Percentiles rank a stretch among this genome's conserved stretches.
Evolutionary conservation across 2,888 invertebrate genomes (phyloP).

Genomic region (Drosophila macrothrix): DNA sequence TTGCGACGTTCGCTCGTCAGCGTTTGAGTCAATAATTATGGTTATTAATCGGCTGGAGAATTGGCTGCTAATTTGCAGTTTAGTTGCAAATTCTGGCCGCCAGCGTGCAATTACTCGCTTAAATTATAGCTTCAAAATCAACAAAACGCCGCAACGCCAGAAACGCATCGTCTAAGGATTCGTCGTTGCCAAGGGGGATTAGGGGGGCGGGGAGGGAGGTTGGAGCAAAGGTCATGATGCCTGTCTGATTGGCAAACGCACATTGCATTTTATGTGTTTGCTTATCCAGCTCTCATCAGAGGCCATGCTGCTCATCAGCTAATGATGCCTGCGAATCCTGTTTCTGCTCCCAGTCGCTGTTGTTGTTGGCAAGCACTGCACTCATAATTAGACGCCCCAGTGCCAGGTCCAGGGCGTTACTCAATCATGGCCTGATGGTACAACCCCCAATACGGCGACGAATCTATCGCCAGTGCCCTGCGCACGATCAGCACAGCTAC

Average conservation of each 20-base stretch:
- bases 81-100: slow-evolving; percentile 88
- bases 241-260: slow-evolving; percentile 44
- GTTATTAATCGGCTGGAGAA: slow-evolving; percentile 87
- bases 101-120: slow-evolving; percentile 87
- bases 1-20: slow-evolving; percentile 75
- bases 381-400: slow-evolving; percentile 71
- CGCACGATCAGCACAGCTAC: slow-evolving; percentile 69
- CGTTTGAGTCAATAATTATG: slow-evolving; percentile 85
- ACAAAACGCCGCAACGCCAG: slow-evolving; percentile 84
- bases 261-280: slow-evolving; percentile 67
- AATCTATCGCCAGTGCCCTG: slow-evolving; percentile 56
- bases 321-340: slow-evolving; percentile 58
- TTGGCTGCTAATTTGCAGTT: slow-evolving; percentile 88
- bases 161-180: slow-evolving; percentile 15
- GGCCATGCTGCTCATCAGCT: slow-evolving; percentile 64
- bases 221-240: slow-evolving; percentile 45
- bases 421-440: slow-evolving; percentile 84
- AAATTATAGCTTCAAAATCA: slow-evolving; percentile 86
- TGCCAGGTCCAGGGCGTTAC: slow-evolving; percentile 79
- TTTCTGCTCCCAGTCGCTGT: slow-evolving; percentile 13
- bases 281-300: slow-evolving; percentile 61
- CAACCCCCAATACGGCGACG: slow-evolving; percentile 66
- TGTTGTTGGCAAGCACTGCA: slow-evolving; percentile 35
- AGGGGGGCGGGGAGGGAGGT: not conserved
- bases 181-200: slow-evolving; percentile 8